phyloP scores from a whole-genome alignment of 2,888 invertebrate genomes.

The Cosmopolites sordidus region DNA sequence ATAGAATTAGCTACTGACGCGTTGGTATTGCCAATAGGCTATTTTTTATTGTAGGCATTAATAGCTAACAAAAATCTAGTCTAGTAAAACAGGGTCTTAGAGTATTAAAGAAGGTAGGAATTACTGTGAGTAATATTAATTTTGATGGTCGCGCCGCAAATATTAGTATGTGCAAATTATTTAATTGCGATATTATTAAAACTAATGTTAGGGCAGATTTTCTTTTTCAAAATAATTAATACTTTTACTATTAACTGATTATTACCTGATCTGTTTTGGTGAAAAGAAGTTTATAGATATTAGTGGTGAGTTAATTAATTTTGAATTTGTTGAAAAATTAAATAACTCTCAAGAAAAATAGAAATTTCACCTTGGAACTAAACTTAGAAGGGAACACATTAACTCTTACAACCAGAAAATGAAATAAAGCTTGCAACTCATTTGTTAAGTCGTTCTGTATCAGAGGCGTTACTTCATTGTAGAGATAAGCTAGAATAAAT shows the following conservation, averaged over 20 bases:
- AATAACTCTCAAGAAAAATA: slow-evolving; percentile 13
- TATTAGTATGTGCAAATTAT: neutral
- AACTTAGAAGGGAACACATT: slow-evolving; percentile 15
- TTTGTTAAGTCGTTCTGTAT: slow-evolving; percentile 14
- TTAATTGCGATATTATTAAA: neutral
- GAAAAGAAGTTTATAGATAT: slow-evolving; percentile 14
- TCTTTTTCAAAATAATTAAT: slow-evolving; percentile 9
- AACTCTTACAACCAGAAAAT: slow-evolving; percentile 19
- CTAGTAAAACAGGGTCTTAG: slow-evolving; percentile 19
- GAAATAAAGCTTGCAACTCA: slow-evolving; percentile 15
- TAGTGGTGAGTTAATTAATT: slow-evolving; percentile 5
- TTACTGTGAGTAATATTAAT: neutral
- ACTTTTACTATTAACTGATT: no score
- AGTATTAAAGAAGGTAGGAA: slow-evolving; percentile 3
- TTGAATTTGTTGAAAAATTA: slow-evolving; percentile 11
- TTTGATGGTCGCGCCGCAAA: neutral
- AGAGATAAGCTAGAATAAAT: slow-evolving; percentile 16
- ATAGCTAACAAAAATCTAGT: slow-evolving; percentile 18
- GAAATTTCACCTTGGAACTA: slow-evolving; percentile 10
- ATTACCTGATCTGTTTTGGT: no score
- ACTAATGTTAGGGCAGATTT: neutral
- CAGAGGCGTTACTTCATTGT: slow-evolving; percentile 20
- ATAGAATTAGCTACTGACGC: slow-evolving; percentile 24
- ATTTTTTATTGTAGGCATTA: slow-evolving; percentile 23
- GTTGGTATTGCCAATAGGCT: slow-evolving; percentile 23